These are phyloP conservation scores for Cassiopea xamachana DNA, from an alignment of 30 jellyfish, hydroid and myxozoan genomes.

Conservation along the genomic window DNA sequence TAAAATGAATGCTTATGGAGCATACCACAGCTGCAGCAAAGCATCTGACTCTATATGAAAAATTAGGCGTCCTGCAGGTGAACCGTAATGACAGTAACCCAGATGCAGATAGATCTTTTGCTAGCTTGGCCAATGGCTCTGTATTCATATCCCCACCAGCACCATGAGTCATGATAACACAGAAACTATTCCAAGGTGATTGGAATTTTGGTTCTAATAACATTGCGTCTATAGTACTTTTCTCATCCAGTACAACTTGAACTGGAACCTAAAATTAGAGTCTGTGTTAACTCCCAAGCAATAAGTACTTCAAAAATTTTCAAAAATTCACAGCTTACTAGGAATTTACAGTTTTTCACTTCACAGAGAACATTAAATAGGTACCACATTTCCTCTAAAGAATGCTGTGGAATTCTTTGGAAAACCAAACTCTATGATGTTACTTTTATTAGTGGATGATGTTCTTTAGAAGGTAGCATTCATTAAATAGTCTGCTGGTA, in stretches of 20 bases:
- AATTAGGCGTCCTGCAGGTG: conserved; percentile 91
- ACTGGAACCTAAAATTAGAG: conserved; percentile 31
- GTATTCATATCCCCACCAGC: conserved; percentile 93
- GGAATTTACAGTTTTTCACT: neutral
- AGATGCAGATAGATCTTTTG: conserved; percentile 33
- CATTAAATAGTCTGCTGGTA: too few species aligned
- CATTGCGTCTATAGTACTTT: conserved; percentile 30
- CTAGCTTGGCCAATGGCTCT: conserved; percentile 28
- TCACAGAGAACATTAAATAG: too few species aligned
- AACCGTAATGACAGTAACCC: conserved; percentile 70
- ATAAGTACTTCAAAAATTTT: neutral
- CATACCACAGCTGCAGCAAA: conserved; percentile 83
- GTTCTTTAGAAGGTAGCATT: too few species aligned
- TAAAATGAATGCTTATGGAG: too few species aligned
- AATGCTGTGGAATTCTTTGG: too few species aligned
- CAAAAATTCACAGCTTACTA: neutral
- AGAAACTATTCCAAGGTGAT: conserved; percentile 55
- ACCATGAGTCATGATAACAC: conserved; percentile 82
- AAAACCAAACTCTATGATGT: too few species aligned
- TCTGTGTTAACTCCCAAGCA: neutral
- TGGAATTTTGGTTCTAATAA: conserved; percentile 32
- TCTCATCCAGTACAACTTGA: conserved; percentile 37
- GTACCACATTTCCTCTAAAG: too few species aligned
- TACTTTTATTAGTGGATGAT: too few species aligned
- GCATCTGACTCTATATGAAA: conserved; percentile 75